Percentiles rank a stretch among this genome's conserved stretches.
Conservation (phyloP, 2,888 invertebrate species). For the Harpagoxenus sublaevis region DNA sequence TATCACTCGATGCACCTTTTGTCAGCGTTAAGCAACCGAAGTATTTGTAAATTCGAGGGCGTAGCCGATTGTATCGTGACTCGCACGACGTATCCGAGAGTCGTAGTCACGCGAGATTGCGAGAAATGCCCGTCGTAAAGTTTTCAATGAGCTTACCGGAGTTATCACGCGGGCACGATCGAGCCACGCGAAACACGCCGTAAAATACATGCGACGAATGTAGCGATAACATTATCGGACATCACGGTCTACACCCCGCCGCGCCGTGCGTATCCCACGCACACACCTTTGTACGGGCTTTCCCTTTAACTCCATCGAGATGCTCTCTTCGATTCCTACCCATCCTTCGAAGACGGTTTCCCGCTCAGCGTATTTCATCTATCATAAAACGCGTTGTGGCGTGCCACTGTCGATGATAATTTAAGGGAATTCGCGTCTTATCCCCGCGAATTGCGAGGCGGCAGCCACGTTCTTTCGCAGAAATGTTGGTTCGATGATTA, state of each 20-base stretch:
- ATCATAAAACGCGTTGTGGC: constrained; percentile 27
- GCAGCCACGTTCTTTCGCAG: background rate
- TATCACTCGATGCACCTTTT: constrained; percentile 1
- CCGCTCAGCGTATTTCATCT: background rate
- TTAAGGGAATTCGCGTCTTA: constrained; percentile 11
- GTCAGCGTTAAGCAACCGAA: constrained; percentile 2
- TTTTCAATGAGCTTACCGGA: constrained; percentile 30
- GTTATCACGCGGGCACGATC: constrained; percentile 2
- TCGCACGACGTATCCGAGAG: background rate
- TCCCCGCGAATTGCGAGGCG: background rate
- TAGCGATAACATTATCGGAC: constrained; percentile 36
- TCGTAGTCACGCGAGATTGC: constrained; percentile 32
- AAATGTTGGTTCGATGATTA: constrained; percentile 11
- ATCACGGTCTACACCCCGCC: background rate
- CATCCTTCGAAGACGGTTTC: background rate
- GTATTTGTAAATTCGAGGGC: background rate
- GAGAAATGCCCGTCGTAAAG: constrained; percentile 19
- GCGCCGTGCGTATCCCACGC: background rate
- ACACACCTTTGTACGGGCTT: background rate
- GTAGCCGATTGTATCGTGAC: constrained; percentile 30
- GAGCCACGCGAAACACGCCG: constrained; percentile 20
- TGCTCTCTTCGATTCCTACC: background rate
- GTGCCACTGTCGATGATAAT: constrained; percentile 33
- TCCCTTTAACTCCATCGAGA: constrained; percentile 20
- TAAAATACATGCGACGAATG: constrained; percentile 25